Evolutionary conservation across 2,888 invertebrate species (phyloP), one percentile per base, ranked within the genome.

Genomic region (Mesorhabditis spiculigera): DNA sequence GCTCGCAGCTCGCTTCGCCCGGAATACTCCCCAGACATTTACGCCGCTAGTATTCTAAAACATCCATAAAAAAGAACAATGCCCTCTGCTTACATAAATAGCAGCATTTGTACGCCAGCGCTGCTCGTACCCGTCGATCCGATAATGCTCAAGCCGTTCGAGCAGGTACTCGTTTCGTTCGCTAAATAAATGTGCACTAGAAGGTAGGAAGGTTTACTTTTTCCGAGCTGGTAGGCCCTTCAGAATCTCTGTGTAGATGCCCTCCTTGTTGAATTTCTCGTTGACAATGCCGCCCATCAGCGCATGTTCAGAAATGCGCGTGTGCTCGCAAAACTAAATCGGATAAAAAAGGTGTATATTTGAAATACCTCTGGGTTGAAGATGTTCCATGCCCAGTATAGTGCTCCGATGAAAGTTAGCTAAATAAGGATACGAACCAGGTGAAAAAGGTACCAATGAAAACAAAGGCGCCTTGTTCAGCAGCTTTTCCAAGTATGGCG

Each of bases 21-120:
- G 89, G 41, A 97, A 88, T 74, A 98, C 94, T 0, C 93, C 95
- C 87, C 95, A 98, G 28, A 96, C 91, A 88, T 96, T 97, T 78
- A 92, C 92, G 0, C 96, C 96, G 71, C 88, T 88, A 64, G 74
- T 76, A 41, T 72, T 78, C 81, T 83, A n/a, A 63, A 58, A 67
- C 4, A 50, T 13, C 58, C 58, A 13, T n/a, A 50, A 50, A 50
- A 50, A 10, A 50, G n/a, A 50, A 50, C 8, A 13, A 13, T 10
- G 10, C n/a, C 10, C 8, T 13, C 8, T 13, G 58, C 58, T 50
- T n/a, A 50, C 58, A 10, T 13, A 50, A 50, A 50, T n/a, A 50
- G 10, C 58, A 50, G n/a, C 58, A n/a, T 10, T 50, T 10, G 58
- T 50, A 13, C n/a, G 8, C 58, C 58, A 50, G 10, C 58, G 8